Conservation (phyloP, 2,888 invertebrate species). For the Caenorhabditis drosophilae region DNA sequence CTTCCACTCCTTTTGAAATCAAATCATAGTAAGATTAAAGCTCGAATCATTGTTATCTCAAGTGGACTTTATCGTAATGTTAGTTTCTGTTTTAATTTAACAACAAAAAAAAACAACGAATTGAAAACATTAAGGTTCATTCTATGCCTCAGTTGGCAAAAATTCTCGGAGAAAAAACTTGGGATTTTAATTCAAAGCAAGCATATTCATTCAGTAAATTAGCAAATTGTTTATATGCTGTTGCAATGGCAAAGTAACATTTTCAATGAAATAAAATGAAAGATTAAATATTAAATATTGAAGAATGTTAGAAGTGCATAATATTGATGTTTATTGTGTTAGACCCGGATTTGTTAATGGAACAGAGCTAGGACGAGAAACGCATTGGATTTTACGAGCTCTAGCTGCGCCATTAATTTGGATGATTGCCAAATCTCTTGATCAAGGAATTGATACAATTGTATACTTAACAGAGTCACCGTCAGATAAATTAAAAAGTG, state of each 20-base stretch:
- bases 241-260: slow-evolving; percentile 42
- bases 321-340: slow-evolving; percentile 30
- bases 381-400: slow-evolving; percentile 55
- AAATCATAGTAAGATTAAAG: slow-evolving; percentile 70
- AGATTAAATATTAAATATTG: too few relatives aligned
- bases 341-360: slow-evolving; percentile 42
- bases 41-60: slow-evolving; percentile 70
- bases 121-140: slow-evolving; percentile 17
- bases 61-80: slow-evolving; percentile 67
- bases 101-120: neutral
- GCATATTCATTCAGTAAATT: slow-evolving; percentile 68
- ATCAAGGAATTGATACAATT: slow-evolving; percentile 80
- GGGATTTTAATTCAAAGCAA: slow-evolving; percentile 61
- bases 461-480: slow-evolving; percentile 81
- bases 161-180: slow-evolving; percentile 45
- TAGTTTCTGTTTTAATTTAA: slow-evolving; percentile 4
- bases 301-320: slow-evolving; percentile 41
- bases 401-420: slow-evolving; percentile 66
- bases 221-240: slow-evolving; percentile 62
- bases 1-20: slow-evolving; percentile 75
- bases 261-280: neutral
- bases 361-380: slow-evolving; percentile 60
- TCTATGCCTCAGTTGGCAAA: slow-evolving; percentile 31
- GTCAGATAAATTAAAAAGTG: slow-evolving; percentile 75
- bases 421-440: slow-evolving; percentile 58